These are phyloP conservation scores for Hylyphantes graminicola DNA, from an alignment of 1,140 invertebrate genomes.

Conservation along the genomic window DNA sequence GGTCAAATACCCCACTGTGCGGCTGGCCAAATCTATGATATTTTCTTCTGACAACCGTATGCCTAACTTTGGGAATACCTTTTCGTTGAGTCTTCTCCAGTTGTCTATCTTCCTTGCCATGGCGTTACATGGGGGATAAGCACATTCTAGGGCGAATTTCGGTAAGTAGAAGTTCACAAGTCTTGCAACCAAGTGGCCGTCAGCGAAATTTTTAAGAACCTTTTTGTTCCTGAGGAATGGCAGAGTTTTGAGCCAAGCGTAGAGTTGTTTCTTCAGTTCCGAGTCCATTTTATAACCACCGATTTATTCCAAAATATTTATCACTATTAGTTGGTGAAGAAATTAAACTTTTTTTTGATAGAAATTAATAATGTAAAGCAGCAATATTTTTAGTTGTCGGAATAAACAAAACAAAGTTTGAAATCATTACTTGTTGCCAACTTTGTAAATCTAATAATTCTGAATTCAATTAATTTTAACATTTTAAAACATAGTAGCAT, in stretches of 20 bases:
- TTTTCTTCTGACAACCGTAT: neutral
- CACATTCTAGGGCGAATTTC: constrained; percentile 20
- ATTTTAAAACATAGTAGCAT: no score
- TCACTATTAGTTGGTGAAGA: no score
- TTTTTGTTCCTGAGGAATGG: constrained; percentile 14
- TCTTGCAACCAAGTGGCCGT: constrained; percentile 28
- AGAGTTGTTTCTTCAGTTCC: constrained; percentile 1
- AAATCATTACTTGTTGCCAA: no score
- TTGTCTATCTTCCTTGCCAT: constrained; percentile 24
- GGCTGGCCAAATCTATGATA: constrained; percentile 18
- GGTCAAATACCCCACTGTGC: no score
- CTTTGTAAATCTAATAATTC: no score
- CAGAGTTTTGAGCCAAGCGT: constrained; percentile 30
- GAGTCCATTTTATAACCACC: neutral
- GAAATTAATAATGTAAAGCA: no score
- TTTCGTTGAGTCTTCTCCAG: constrained; percentile 40
- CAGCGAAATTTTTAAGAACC: constrained; percentile 11
- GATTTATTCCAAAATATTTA: no score
- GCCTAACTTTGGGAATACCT: constrained; percentile 12
- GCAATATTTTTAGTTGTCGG: no score
- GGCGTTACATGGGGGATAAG: constrained; percentile 30
- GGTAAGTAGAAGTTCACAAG: constrained; percentile 23
- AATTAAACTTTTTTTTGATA: no score
- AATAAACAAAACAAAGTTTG: no score
- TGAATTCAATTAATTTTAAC: no score